These are phyloP conservation scores for Theretra japonica DNA, from an alignment of 2,888 invertebrate genomes.

Conservation along the genomic window DNA sequence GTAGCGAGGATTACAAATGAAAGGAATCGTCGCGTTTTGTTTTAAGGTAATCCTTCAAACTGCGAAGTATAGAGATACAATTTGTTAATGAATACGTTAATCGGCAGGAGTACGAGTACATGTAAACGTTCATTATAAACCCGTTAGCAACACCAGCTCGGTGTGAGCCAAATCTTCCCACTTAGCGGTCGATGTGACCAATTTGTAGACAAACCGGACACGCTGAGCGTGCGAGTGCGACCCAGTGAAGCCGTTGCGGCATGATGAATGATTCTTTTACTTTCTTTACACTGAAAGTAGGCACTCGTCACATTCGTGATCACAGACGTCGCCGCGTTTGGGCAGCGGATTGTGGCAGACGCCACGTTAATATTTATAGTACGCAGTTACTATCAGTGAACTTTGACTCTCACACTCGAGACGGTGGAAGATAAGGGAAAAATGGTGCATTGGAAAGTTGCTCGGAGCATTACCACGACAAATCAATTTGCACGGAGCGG, in stretches of 20 bases:
- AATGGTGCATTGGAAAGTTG: conserved; percentile 64
- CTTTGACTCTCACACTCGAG: conserved; percentile 13
- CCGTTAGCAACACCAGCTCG: conserved; percentile 53
- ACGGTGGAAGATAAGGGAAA: conserved; percentile 46
- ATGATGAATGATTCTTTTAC: conserved; percentile 78
- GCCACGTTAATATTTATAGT: conserved; percentile 20
- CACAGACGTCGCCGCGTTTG: conserved; percentile 21
- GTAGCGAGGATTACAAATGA: not conserved
- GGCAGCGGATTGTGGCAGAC: not conserved
- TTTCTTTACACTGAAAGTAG: conserved; percentile 77
- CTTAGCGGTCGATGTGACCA: conserved; percentile 81
- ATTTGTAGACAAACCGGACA: conserved; percentile 80
- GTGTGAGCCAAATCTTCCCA: conserved; percentile 69
- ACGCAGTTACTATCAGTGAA: conserved; percentile 30
- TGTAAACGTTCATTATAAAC: conserved; percentile 50
- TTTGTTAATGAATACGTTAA: conserved; percentile 14
- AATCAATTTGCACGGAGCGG: conserved; percentile 76
- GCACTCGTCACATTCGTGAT: conserved; percentile 43
- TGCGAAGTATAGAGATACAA: not conserved
- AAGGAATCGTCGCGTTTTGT: not conserved
- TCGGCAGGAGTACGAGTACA: conserved; percentile 37
- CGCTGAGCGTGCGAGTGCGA: conserved; percentile 65
- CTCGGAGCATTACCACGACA: conserved; percentile 65
- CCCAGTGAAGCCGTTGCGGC: conserved; percentile 65
- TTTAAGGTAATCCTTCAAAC: not conserved